Base-by-base conservation (phyloP, 1,140 invertebrate genomes). In the Drosophila pandora region DNA sequence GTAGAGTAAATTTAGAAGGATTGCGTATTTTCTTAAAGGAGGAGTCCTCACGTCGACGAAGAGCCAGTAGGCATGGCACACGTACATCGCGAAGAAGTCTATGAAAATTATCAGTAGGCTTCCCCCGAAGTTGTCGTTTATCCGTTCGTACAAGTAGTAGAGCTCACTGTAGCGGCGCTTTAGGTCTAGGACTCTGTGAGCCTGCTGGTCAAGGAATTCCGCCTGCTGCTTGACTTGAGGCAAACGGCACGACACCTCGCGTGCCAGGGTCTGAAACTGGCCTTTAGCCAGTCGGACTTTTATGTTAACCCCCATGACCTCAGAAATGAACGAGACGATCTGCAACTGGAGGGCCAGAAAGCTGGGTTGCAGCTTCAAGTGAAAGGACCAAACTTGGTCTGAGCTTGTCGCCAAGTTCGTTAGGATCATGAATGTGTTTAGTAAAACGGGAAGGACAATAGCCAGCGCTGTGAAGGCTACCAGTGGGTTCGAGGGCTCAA, bases 41-140 rank as follows among this genome's bases (percentile, higher is more conserved):
- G 10, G 10, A 12, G 34, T 37, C 2, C 47, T 58, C 0, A 76
- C 6, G 7, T 72, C 55, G 13, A 71, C 64, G 6, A 76, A 64
- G 0, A 90, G 30, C 88, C 88, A 90, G 57, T 82, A 90, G 0
- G 68, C 39, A 41, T 81, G 90, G 39, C 62, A 81, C 2, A 90
- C 58, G 32, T 90, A 73, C 13, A 69, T 58, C 0, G 80, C 25
- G 22, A 90, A 90, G 8, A 69, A 59, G 0, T 72, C 68, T 8
- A 90, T 83, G 9, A 69, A 69, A 7, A 74, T 79, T 9, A 56
- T 69, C 5, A 90, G 45, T n/a, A 90, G 34, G 21, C 84, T 84
- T 22, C 13, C 49, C 9, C 88, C 88, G 28, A 76, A 89, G 2
- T n/a, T 34, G 0, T 6, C 1, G 30, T 90, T 90, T 6, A 82